Evolutionary conservation across 2,113 vertebrate species (phyloP).

Genomic region (Ophthalmolycus amberensis): DNA sequence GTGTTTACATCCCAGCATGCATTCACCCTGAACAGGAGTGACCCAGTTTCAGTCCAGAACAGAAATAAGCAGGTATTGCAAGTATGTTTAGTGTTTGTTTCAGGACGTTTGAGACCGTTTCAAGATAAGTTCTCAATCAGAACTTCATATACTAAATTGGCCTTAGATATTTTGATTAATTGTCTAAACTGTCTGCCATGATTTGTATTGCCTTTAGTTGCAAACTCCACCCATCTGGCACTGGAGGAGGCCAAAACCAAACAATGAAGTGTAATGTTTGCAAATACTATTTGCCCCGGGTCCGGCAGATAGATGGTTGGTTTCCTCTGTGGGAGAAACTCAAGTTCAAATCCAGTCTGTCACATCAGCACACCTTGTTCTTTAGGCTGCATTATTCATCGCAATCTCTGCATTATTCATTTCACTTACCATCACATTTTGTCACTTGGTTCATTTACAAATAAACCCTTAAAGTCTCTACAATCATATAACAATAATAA

Average conservation of each 20-base stretch:
- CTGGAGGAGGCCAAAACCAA: constrained; percentile 58
- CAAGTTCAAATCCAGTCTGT: constrained; percentile 63
- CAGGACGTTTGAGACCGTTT: neutral
- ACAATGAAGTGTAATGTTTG: constrained; percentile 70
- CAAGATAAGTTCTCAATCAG: constrained; percentile 29
- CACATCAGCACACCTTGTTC: constrained; percentile 60
- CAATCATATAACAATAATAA: neutral
- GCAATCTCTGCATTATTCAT: constrained; percentile 63
- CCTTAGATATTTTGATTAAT: constrained; percentile 37
- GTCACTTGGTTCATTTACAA: constrained; percentile 45
- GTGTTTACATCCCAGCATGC: constrained; percentile 28
- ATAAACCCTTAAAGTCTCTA: constrained; percentile 9
- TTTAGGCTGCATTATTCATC: constrained; percentile 64
- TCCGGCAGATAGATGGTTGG: constrained; percentile 53
- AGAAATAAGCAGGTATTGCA: neutral
- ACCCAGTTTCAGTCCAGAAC: constrained; percentile 2
- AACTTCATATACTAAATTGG: constrained; percentile 25
- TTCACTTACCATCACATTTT: constrained; percentile 55
- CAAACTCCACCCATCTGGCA: constrained; percentile 63
- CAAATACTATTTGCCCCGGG: constrained; percentile 65
- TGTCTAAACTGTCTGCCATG: constrained; percentile 54
- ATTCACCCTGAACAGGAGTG: neutral
- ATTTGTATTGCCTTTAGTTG: constrained; percentile 43
- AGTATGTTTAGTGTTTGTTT: constrained; percentile 16
- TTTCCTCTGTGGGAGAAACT: constrained; percentile 62